Conservation (phyloP, 2,888 invertebrate genomes). For the Conus canariensis region DNA sequence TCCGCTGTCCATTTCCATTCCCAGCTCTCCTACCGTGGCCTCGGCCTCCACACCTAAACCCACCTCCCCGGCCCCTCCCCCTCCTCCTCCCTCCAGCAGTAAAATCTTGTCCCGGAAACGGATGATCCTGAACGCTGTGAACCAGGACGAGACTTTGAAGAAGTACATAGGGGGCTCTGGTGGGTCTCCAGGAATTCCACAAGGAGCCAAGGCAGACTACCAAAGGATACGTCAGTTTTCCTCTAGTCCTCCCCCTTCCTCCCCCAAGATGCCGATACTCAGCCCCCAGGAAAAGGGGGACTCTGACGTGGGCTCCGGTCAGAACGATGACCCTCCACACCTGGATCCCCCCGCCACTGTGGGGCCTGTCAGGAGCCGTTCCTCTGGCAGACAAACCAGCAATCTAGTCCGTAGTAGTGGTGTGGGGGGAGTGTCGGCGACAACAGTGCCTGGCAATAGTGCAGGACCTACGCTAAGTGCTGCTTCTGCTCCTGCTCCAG, state of each 20-base stretch:
- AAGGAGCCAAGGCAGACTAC: conserved; percentile 40
- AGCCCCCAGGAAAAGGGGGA: conserved; percentile 70
- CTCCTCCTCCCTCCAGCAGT: conserved; percentile 24
- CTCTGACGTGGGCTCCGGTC: conserved; percentile 53
- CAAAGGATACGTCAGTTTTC: conserved; percentile 42
- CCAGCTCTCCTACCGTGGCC: conserved; percentile 42
- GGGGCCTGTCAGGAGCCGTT: conserved; percentile 15
- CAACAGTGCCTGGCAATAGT: not conserved
- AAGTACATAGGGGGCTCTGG: conserved; percentile 38
- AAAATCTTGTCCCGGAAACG: conserved; percentile 50
- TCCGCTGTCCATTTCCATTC: conserved; percentile 49
- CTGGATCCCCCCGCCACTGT: conserved; percentile 55
- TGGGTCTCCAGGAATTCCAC: not conserved
- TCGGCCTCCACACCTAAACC: conserved; percentile 1
- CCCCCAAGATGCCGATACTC: conserved; percentile 74
- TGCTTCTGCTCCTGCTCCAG: not conserved
- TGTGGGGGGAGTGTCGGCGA: not conserved
- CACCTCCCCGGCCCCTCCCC: conserved; percentile 39
- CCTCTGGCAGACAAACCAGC: not conserved
- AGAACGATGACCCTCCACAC: conserved; percentile 66
- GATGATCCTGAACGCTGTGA: conserved; percentile 52
- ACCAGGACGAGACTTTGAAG: conserved; percentile 50
- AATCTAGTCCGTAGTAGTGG: not conserved
- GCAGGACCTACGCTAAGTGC: not conserved
- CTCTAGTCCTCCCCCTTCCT: conserved; percentile 58